Conservation (phyloP, 1,140 invertebrate genomes). For the Lasioglossum baleicum region DNA sequence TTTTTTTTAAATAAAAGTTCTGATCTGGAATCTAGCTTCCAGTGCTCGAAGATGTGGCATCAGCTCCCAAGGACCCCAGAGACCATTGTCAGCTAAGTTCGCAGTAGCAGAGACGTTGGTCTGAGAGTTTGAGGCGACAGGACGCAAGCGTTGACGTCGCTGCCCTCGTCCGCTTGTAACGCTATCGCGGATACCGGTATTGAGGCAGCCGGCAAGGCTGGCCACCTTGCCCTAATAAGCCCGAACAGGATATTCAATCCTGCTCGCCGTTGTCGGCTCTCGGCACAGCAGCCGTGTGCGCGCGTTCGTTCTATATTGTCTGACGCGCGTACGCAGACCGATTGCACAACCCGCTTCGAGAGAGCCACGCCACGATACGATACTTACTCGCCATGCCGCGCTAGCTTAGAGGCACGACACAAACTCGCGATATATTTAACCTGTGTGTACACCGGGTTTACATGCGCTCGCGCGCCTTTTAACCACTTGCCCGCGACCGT, state of each 20-base stretch:
- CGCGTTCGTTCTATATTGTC: slow-evolving; percentile 64
- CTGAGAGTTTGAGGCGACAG: neutral
- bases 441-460: slow-evolving; percentile 13
- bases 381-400: too few species aligned
- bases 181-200: too few species aligned
- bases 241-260: slow-evolving; percentile 75
- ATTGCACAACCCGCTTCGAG: slow-evolving; percentile 66
- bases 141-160: too few species aligned
- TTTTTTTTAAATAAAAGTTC: too few species aligned
- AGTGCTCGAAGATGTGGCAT: too few species aligned
- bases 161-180: too few species aligned
- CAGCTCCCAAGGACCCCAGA: too few species aligned
- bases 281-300: slow-evolving; percentile 4
- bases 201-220: slow-evolving; percentile 63
- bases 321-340: slow-evolving; percentile 63
- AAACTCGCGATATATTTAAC: slow-evolving; percentile 25
- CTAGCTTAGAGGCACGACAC: slow-evolving; percentile 19
- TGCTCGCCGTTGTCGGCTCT: slow-evolving; percentile 35
- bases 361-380: slow-evolving; percentile 1
- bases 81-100: too few species aligned
- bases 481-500: slow-evolving; percentile 26
- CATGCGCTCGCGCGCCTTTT: slow-evolving; percentile 33
- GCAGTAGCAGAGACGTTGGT: neutral
- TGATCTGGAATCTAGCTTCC: too few species aligned
- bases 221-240: slow-evolving; percentile 79